A percentile compares a stretch with the other conserved stretches of the same genome.
These are phyloP conservation scores for Drosophila lutescens DNA, from an alignment of 2,888 invertebrate species.

Conservation along the genomic window DNA sequence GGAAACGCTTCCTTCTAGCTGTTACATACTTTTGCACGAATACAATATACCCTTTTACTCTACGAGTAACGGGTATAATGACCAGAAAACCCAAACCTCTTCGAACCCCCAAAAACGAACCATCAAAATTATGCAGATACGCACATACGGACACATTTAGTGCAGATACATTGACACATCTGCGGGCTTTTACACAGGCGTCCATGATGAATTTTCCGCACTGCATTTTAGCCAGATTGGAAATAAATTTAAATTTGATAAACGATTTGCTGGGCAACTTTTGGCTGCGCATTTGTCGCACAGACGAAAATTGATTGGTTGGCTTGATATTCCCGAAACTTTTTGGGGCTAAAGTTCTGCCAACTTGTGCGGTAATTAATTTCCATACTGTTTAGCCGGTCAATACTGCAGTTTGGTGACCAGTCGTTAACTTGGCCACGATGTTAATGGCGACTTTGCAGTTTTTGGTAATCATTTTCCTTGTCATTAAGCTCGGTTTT, in stretches of 20 bases:
- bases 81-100: slow-evolving; percentile 39
- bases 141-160: slow-evolving; percentile 27
- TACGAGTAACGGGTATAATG: too few species aligned
- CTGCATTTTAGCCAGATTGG: slow-evolving; percentile 42
- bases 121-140: slow-evolving; percentile 67
- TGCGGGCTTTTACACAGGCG: slow-evolving; percentile 30
- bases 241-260: slow-evolving; percentile 75
- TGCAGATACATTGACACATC: slow-evolving; percentile 36
- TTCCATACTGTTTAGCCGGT: slow-evolving; percentile 45
- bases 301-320: slow-evolving; percentile 54
- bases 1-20: too few species aligned
- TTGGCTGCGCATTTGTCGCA: slow-evolving; percentile 43
- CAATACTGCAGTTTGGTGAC: slow-evolving; percentile 42
- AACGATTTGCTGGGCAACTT: slow-evolving; percentile 60
- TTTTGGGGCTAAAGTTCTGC: slow-evolving; percentile 4
- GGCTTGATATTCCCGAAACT: slow-evolving; percentile 3
- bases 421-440: slow-evolving; percentile 51
- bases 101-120: slow-evolving; percentile 50
- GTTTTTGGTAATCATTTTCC: slow-evolving; percentile 1
- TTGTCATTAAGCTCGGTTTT: slow-evolving; percentile 1
- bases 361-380: slow-evolving; percentile 53
- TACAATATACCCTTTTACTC: too few species aligned
- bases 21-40: too few species aligned
- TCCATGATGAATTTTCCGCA: slow-evolving; percentile 57
- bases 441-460: neutral